These are phyloP conservation scores for Limnephilus auricula DNA, from an alignment of 2,888 invertebrate genomes.

Conservation along the genomic window DNA sequence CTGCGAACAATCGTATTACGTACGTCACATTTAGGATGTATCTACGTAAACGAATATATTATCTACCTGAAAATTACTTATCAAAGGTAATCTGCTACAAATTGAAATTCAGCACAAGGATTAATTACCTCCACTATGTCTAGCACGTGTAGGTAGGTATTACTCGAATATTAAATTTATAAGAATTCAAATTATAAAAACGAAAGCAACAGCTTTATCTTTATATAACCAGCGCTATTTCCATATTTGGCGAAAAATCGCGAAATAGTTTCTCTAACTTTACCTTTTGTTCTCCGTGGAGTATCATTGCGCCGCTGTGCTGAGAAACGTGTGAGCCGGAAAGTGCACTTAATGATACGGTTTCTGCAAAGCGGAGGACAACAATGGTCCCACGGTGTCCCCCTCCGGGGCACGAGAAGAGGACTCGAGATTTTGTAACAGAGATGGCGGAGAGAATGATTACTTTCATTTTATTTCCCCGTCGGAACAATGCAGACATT, in stretches of 20 bases:
- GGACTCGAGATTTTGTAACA: not conserved
- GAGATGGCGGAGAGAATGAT: slow-evolving; percentile 44
- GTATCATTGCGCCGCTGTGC: not conserved
- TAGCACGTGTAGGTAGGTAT: not conserved
- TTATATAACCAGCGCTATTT: not conserved
- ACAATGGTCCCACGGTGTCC: slow-evolving; percentile 8
- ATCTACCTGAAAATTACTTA: not conserved
- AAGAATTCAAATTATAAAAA: not conserved
- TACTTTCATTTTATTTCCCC: slow-evolving; percentile 47
- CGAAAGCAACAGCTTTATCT: not conserved
- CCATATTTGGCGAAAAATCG: not conserved
- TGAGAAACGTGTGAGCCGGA: slow-evolving; percentile 30
- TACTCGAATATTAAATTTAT: not conserved
- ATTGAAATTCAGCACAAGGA: not conserved
- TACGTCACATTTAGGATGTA: not conserved
- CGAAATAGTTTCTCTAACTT: not conserved
- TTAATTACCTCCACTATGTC: not conserved
- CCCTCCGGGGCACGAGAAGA: slow-evolving; percentile 11
- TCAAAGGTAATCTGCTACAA: not conserved
- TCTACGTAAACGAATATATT: not conserved
- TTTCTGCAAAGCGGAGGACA: slow-evolving; percentile 24
- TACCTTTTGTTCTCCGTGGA: not conserved
- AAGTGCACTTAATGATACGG: slow-evolving; percentile 42
- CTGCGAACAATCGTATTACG: not conserved
- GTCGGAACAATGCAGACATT: slow-evolving; percentile 45